Percentiles rank a stretch among this genome's conserved stretches.
These are phyloP conservation scores for Spea bombifrons DNA, from an alignment of 2,113 vertebrate species.

Conservation along the genomic window DNA sequence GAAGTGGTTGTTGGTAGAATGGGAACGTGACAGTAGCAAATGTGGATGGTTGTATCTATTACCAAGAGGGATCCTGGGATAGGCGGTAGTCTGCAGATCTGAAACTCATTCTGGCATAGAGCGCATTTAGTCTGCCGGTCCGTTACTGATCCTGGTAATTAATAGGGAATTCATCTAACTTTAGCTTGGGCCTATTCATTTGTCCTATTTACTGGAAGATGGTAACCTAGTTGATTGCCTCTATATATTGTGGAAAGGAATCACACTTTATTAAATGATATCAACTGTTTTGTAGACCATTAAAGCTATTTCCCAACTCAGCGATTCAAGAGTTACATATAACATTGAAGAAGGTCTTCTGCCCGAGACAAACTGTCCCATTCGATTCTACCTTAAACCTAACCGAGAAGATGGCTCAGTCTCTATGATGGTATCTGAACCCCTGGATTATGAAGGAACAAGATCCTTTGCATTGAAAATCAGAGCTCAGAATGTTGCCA, in stretches of 20 bases:
- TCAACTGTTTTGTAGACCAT: constrained; percentile 66
- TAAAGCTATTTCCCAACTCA: constrained; percentile 79
- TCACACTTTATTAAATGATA: too few species aligned
- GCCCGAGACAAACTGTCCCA: constrained; percentile 84
- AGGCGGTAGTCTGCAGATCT: too few species aligned
- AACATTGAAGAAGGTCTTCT: constrained; percentile 86
- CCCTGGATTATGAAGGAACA: constrained; percentile 81
- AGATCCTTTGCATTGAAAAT: constrained; percentile 75
- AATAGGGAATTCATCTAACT: too few species aligned
- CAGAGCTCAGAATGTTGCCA: constrained; percentile 79
- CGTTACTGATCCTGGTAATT: too few species aligned
- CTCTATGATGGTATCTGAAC: constrained; percentile 81
- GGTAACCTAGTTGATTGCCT: too few species aligned
- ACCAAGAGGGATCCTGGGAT: too few species aligned
- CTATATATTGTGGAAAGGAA: too few species aligned
- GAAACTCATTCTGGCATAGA: too few species aligned
- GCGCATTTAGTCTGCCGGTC: too few species aligned
- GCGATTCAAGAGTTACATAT: constrained; percentile 81
- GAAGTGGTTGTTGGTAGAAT: too few species aligned
- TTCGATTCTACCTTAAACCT: constrained; percentile 85
- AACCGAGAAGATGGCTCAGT: constrained; percentile 80
- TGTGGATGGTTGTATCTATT: too few species aligned
- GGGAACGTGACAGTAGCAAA: too few species aligned
- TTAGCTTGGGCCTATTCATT: background rate
- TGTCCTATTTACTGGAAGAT: background rate